These are phyloP conservation scores for Amblyornis subalaris DNA, from an alignment of 2,113 vertebrate genomes.

Conservation along the genomic window DNA sequence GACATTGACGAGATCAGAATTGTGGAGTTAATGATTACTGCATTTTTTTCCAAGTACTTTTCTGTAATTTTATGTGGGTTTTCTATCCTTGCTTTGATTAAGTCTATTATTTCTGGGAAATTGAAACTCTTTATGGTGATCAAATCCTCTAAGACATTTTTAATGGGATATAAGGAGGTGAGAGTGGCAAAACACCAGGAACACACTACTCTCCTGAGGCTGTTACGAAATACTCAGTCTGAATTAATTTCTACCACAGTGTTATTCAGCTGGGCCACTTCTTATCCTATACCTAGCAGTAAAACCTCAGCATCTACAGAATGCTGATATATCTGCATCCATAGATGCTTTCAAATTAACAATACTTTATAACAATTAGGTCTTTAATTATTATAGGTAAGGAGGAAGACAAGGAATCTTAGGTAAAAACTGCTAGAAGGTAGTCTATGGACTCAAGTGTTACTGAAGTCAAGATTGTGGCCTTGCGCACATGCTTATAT, in stretches of 20 bases:
- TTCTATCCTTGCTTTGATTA: neutral
- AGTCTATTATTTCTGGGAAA: neutral
- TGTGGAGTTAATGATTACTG: neutral
- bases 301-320: neutral
- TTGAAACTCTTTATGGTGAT: neutral
- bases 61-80: neutral
- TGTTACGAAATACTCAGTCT: neutral
- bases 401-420: neutral
- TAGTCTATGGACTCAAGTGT: neutral
- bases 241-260: neutral
- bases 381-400: neutral
- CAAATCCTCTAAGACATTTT: neutral
- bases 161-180: neutral
- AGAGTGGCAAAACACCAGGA: neutral
- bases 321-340: neutral
- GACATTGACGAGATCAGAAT: neutral
- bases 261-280: neutral
- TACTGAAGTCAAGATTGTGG: neutral
- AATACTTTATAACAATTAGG: neutral
- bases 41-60: neutral
- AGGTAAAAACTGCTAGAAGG: neutral
- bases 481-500: neutral
- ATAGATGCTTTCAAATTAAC: neutral
- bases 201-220: neutral
- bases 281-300: neutral